Evolutionary conservation across 2,888 invertebrate genomes (phyloP).

Genomic region (Hemithea aestivaria): DNA sequence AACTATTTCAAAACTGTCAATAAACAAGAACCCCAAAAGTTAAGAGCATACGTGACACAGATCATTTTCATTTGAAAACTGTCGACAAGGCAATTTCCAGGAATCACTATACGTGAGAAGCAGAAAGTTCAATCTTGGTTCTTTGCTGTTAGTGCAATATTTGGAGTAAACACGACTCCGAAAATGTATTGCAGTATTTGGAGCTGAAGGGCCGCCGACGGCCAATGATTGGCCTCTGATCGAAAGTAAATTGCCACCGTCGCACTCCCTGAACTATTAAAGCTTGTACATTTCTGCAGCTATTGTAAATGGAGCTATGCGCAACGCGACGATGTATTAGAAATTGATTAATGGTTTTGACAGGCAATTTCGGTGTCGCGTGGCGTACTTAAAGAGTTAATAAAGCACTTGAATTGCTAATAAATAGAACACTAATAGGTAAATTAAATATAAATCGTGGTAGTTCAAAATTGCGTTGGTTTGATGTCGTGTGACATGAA

Average conservation of each 20-base stretch:
- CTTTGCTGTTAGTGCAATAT: constrained; percentile 17
- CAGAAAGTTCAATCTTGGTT: constrained; percentile 17
- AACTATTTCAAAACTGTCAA: too few species aligned
- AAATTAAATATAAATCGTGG: too few species aligned
- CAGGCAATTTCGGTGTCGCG: constrained; percentile 2
- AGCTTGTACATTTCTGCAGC: too few species aligned
- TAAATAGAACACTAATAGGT: too few species aligned
- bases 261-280: constrained; percentile 13
- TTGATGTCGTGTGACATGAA: too few species aligned
- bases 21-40: too few species aligned
- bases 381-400: too few species aligned
- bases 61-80: constrained; percentile 6
- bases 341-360: constrained; percentile 11
- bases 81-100: constrained; percentile 14
- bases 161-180: too few species aligned
- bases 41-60: too few species aligned
- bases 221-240: constrained; percentile 65
- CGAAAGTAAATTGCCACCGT: constrained; percentile 65
- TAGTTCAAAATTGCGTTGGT: too few species aligned
- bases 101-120: constrained; percentile 18
- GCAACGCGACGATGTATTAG: constrained; percentile 6
- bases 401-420: too few species aligned
- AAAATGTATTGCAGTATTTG: too few species aligned
- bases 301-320: constrained; percentile 9
- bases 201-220: constrained; percentile 11